phyloP scores from a whole-genome alignment of 2,797 vertebrate species.

The Lycodopsis pacificus region DNA sequence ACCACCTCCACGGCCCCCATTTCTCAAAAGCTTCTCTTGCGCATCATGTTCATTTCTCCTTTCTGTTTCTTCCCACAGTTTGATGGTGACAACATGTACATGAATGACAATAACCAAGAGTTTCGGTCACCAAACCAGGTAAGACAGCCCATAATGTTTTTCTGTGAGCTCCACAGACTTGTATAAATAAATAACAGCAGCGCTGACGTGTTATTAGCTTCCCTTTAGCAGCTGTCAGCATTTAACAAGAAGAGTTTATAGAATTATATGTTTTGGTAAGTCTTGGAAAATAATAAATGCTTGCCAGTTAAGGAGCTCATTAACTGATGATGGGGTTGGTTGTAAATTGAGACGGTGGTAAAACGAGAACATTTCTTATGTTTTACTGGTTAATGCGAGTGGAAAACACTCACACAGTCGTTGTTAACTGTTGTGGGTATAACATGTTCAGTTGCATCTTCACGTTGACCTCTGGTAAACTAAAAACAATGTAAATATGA shows the following conservation, averaged over 20 bases:
- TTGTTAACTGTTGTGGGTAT: conserved; percentile 20
- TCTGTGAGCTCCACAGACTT: conserved; percentile 11
- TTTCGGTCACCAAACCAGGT: conserved; percentile 97
- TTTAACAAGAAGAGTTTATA: conserved; percentile 26
- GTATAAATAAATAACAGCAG: conserved; percentile 19
- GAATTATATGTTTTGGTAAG: conserved; percentile 16
- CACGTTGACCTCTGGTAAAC: background rate
- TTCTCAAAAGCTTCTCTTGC: conserved; percentile 12
- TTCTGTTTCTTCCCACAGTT: conserved; percentile 87
- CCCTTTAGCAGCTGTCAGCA: conserved; percentile 17
- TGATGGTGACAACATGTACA: conserved; percentile 99
- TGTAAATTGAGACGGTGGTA: conserved; percentile 1
- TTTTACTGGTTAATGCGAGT: conserved; percentile 14
- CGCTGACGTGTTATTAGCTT: background rate
- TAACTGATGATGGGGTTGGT: conserved; percentile 6
- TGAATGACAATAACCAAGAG: conserved; percentile 98
- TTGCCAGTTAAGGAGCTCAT: conserved; percentile 26
- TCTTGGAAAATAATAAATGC: conserved; percentile 26
- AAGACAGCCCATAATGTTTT: conserved; percentile 60
- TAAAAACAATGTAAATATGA: background rate
- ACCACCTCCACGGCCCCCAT: conserved; percentile 21
- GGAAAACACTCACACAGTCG: conserved; percentile 31
- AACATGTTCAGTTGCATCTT: background rate
- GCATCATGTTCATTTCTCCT: conserved; percentile 57
- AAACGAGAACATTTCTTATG: conserved; percentile 16